phyloP scores from a whole-genome alignment of 2,113 vertebrate genomes.

The Hucho hucho region DNA sequence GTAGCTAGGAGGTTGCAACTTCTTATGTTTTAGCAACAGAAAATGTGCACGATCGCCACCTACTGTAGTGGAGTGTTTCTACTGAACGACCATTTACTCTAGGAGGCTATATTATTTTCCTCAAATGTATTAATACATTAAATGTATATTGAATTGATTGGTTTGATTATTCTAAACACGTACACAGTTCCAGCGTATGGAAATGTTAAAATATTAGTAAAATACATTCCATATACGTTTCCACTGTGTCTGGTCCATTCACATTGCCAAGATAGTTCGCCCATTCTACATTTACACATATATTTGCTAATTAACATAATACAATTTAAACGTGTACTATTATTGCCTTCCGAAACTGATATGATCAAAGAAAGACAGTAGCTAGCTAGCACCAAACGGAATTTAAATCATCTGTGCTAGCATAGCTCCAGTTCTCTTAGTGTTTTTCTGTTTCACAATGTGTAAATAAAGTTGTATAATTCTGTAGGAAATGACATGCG shows the following conservation, averaged over 20 bases:
- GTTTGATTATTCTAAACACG: background rate
- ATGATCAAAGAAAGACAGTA: too few relatives aligned
- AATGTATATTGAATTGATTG: background rate
- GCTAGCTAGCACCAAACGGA: too few relatives aligned
- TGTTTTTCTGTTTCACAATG: background rate
- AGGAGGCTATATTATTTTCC: background rate
- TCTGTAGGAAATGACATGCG: background rate
- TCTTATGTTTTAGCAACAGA: background rate
- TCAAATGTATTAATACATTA: background rate
- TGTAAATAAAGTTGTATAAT: background rate
- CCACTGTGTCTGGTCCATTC: too few relatives aligned
- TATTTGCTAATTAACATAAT: too few relatives aligned
- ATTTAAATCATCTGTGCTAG: too few relatives aligned
- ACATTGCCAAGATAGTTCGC: too few relatives aligned
- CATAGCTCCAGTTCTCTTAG: background rate
- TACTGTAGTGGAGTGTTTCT: background rate
- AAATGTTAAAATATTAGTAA: background rate
- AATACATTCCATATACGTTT: background rate
- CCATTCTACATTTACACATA: too few relatives aligned
- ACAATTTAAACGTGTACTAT: too few relatives aligned
- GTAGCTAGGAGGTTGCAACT: background rate
- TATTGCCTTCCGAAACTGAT: too few relatives aligned
- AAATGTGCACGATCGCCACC: background rate
- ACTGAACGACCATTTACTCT: background rate
- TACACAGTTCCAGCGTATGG: background rate